These are phyloP conservation scores for Corythornis vintsioides DNA, from an alignment of 2,113 vertebrate genomes.

Conservation along the genomic window DNA sequence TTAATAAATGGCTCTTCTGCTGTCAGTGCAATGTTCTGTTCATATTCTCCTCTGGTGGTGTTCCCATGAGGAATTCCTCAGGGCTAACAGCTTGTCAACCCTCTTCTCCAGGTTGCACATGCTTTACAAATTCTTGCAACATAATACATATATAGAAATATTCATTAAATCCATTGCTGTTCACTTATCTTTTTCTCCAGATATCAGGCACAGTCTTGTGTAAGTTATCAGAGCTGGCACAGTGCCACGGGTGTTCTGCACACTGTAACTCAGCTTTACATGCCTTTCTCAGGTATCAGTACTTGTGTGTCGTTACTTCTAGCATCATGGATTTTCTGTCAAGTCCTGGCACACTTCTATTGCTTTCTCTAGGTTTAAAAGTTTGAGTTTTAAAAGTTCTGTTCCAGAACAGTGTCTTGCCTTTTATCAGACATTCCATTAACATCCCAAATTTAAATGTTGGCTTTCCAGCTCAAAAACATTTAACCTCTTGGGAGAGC, in stretches of 20 bases:
- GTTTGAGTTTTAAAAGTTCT: neutral
- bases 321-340: neutral
- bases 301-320: neutral
- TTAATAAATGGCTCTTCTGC: neutral
- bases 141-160: neutral
- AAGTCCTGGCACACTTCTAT: neutral
- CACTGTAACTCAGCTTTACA: neutral
- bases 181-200: neutral
- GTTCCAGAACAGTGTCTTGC: neutral
- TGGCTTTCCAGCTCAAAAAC: neutral
- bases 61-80: neutral
- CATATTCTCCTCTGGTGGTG: rapidly evolving
- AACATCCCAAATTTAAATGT: neutral
- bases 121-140: neutral
- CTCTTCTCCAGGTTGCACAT: rapidly evolving
- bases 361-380: neutral
- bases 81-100: neutral
- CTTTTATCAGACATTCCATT: neutral
- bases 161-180: neutral
- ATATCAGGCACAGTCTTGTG: neutral
- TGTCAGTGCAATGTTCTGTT: neutral
- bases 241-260: neutral
- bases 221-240: neutral
- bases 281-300: neutral
- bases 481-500: neutral